Evolutionary conservation across 1,140 invertebrate genomes (phyloP), one percentile per base, ranked within the genome.

Genomic region (Pogonognathellus flavescens): DNA sequence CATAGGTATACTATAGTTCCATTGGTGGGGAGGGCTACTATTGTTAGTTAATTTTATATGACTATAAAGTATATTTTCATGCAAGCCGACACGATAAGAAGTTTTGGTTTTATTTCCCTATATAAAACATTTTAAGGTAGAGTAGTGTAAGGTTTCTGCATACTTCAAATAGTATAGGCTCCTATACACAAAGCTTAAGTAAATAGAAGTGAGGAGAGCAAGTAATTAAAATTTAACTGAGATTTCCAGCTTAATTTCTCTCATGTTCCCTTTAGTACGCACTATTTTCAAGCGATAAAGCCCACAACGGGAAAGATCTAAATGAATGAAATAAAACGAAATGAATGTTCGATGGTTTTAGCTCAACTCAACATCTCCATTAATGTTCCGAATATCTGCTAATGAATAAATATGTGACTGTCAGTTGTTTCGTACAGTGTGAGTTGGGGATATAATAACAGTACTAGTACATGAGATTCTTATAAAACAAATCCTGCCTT

Each of bases 341-440:
- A 76, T 76, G 70, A 76, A 76, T 76, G 70, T 76, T 76, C 70
- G 49, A 76, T 76, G 41, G 70, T 76, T 76, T 76, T 76, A 76
- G 70, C 70, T 76, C 70, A 76, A 76, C 70, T 76, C 70, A 76
- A 76, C 70, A 76, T 76, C 70, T 76, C 70, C 70, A 76, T 76
- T 76, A 76, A 76, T 76, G 70, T 76, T 76, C 70, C 49, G 49
- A 76, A 76, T 76, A 76, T 76, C 41, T 85, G 70, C 72, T 85
- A 85, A 85, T 85, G 84, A 85, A 85, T 85, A 85, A 80, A 85
- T 85, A 85, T 85, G 84, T 76, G 72, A 41, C 70, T 76, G 22
- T 76, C 70, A 31, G 70, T 50, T 76, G 70, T 18, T 76, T 76
- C 70, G 70, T 41, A 76, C 70, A 62, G 55, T 66, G 13, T 31